Base-by-base conservation (phyloP, 1,140 invertebrate genomes). In the Cotesia typhae region DNA sequence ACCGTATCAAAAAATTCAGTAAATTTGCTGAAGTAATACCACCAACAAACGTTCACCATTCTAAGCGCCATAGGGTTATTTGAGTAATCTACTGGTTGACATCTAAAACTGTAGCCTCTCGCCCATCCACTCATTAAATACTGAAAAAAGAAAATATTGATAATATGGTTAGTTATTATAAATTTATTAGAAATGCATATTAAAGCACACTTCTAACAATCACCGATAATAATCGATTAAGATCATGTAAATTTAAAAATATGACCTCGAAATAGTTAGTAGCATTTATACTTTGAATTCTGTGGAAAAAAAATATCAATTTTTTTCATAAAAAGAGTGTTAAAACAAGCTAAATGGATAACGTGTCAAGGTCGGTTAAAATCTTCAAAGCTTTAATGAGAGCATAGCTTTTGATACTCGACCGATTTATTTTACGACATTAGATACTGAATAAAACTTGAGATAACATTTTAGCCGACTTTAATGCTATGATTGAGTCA, bases 21-120 rank as follows among this genome's bases (percentile, higher is more conserved):
- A 86, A 96, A 96, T 88, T 98, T 99, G 75, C 96, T 97, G 87
- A 98, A 95, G 88, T 97, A 99, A 84, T 98, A 99, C 96, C 95
- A 97, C 95, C 96, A 98, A 82, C 96, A 94, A 36, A 94, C 95
- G 75, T 91, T 90, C 3, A 95, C 95, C 94, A 98, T 98, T 87
- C 95, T 91, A 81, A 97, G 88, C 20, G 95, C 95, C 87, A 93
- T 88, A 12, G 93, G 92, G 84, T 89, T 94, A 69, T 91, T 89
- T 0, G 94, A 94, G 83, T 97, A 98, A 84, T 96, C 95, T 51
- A 98, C 96, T 35, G 95, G 94, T 87, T 98, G 96, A 88, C 96
- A 99, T 76, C 91, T 91, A 83, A 96, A 95, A 88, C 94, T 96
- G 88, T 98, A 98, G 76, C 92, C 90, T 77, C 91, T 93, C 89